Percentiles rank a stretch among this genome's conserved stretches.
Evolutionary conservation across 1,140 invertebrate genomes (phyloP).

Genomic region (Hyphantria cunea): DNA sequence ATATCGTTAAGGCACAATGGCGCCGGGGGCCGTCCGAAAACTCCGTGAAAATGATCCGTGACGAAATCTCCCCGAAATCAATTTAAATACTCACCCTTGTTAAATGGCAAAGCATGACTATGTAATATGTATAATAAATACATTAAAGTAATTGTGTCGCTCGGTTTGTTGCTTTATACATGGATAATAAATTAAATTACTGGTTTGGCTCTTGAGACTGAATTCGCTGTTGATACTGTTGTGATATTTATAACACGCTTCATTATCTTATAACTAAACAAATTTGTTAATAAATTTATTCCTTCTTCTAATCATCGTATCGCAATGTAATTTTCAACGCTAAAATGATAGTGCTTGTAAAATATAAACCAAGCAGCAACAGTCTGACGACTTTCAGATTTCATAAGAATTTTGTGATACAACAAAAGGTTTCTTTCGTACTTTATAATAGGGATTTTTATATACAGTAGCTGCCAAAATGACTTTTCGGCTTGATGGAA

Average conservation of each 20-base stretch:
- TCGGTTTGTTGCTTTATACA: slow-evolving; percentile 32
- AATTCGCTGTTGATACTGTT: not conserved
- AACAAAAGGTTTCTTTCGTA: too few species aligned
- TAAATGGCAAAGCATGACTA: slow-evolving; percentile 53
- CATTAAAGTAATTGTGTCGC: slow-evolving; percentile 45
- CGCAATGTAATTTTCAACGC: too few species aligned
- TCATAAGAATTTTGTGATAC: too few species aligned
- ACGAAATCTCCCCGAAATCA: slow-evolving; percentile 63
- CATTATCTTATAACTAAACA: too few species aligned
- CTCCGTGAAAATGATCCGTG: slow-evolving; percentile 55
- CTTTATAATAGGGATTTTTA: too few species aligned
- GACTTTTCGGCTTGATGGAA: too few species aligned
- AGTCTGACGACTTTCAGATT: too few species aligned
- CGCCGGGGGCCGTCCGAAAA: slow-evolving; percentile 41
- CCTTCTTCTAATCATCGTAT: too few species aligned
- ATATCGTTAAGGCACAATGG: slow-evolving; percentile 66
- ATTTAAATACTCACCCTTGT: slow-evolving; percentile 70
- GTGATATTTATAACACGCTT: not conserved
- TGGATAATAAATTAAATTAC: slow-evolving; percentile 18
- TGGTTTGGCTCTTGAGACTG: slow-evolving; percentile 1
- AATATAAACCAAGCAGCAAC: too few species aligned
- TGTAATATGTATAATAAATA: slow-evolving; percentile 46
- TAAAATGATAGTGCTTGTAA: too few species aligned
- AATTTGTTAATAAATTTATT: too few species aligned
- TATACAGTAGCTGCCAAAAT: too few species aligned